phyloP scores from a whole-genome alignment of 2,113 vertebrate species.

The Galeopterus variegatus region DNA sequence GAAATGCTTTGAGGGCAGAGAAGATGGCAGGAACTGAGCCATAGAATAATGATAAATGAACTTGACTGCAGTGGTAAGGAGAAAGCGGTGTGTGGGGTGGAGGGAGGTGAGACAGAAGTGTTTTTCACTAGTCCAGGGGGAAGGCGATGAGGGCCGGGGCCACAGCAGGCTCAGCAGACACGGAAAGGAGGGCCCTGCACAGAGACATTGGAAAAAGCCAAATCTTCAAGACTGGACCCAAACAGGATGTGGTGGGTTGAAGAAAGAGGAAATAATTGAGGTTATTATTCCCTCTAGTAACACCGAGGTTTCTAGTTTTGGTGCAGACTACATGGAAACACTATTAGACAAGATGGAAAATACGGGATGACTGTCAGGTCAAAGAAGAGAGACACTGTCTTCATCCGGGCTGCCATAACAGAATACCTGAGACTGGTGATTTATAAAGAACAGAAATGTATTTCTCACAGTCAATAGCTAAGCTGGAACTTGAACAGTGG shows the following conservation, averaged over 20 bases:
- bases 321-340: not conserved
- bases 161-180: not conserved
- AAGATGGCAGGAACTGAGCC: not conserved
- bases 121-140: not conserved
- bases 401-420: not conserved
- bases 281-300: not conserved
- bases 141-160: not conserved
- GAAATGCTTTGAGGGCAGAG: not conserved
- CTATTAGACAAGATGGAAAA: not conserved
- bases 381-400: not conserved
- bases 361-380: not conserved
- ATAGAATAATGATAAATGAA: not conserved
- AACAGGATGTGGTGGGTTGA: not conserved
- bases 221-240: not conserved
- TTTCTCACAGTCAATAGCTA: not conserved
- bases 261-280: not conserved
- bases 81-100: not conserved
- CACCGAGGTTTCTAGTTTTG: not conserved
- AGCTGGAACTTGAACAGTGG: not conserved
- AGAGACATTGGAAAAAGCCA: not conserved
- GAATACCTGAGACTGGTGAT: not conserved
- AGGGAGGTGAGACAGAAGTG: not conserved
- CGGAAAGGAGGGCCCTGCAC: not conserved
- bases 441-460: not conserved
- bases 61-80: not conserved